Base-by-base conservation (phyloP, 2,797 vertebrate species). In the Florisuga fusca region DNA sequence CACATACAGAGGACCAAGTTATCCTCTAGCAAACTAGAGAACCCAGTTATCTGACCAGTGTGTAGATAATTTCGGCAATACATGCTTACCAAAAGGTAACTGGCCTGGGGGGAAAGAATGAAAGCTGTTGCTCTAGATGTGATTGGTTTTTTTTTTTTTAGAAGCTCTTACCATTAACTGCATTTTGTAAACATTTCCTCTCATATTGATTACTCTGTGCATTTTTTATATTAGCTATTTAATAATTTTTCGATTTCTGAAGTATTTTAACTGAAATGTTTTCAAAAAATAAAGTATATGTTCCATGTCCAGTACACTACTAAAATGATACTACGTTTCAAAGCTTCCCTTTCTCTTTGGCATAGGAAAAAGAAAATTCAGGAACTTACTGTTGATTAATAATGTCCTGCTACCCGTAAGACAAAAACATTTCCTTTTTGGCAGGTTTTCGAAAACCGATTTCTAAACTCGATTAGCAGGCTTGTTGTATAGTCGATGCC, bases 401-500 rank as follows among this genome's bases (percentile, higher is more conserved):
- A 88, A 67, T 48, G 33, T 1, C 0, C 20, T 91, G 31, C 81
- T 93, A 51, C 33, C 16, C 45, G 7, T 83, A 74, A 76, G 53
- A 71, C 83, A 87, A 68, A 94, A 71, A 0, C 14, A 64, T 54
- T 94, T 93, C 81, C 71, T 93, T 73, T 74, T 82, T 92, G 67
- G 71, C 67, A 84, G 25, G 18, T 90, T 93, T 88, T 96, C 76
- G 87, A 43, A 87, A 93, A 74, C 82, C 13, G 38, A 41, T 84
- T 84, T 36, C 25, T 82, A 17, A 85, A 91, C 75, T 91, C 63
- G 75, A 94, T 89, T 14, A 6, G 67, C 48, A 48, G 36, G 34
- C 72, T 93, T 69, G 46, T 84, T 90, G 74, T 78, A 96, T 93
- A 93, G 84, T 89, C 78, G 53, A 68, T 94, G 91, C 75, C 58